A percentile compares a stretch with the other conserved stretches of the same genome.
Conservation (phyloP, 2,113 vertebrate species). For the Chrysemys picta region DNA sequence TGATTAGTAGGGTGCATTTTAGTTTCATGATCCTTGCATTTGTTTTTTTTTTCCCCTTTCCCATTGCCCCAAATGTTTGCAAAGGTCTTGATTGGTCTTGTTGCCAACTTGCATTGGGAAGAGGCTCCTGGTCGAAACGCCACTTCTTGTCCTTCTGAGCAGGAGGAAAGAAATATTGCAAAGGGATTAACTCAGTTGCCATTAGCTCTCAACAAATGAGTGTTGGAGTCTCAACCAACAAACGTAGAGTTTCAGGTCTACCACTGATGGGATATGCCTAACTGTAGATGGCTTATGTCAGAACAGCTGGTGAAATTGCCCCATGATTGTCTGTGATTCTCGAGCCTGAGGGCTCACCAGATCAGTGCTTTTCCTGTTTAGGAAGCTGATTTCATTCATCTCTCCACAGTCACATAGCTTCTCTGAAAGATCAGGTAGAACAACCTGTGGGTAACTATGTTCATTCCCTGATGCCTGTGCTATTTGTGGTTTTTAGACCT, state of each 20-base stretch:
- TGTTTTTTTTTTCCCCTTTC: not conserved
- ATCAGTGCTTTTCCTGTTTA: conserved; percentile 24
- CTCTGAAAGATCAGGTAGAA: conserved; percentile 8
- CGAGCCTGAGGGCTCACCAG: conserved; percentile 4
- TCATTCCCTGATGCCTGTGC: not conserved
- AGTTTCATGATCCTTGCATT: not conserved
- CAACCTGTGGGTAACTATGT: not conserved
- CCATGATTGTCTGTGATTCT: conserved; percentile 12
- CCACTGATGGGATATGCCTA: not conserved
- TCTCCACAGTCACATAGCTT: not conserved
- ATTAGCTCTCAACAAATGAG: not conserved
- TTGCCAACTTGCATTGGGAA: not conserved
- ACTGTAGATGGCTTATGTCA: not conserved
- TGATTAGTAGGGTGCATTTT: not conserved
- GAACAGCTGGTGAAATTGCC: conserved; percentile 14
- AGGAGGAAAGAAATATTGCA: not conserved
- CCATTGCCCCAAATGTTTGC: not conserved
- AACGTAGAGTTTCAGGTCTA: not conserved
- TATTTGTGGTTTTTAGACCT: not conserved
- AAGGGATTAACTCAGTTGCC: not conserved
- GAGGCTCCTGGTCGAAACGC: not conserved
- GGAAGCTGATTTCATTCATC: conserved; percentile 21
- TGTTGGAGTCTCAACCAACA: not conserved
- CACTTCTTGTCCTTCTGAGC: not conserved
- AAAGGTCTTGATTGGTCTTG: not conserved